Evolutionary conservation across 2,113 vertebrate species (phyloP).

Genomic region (Ceyx cyanopectus): DNA sequence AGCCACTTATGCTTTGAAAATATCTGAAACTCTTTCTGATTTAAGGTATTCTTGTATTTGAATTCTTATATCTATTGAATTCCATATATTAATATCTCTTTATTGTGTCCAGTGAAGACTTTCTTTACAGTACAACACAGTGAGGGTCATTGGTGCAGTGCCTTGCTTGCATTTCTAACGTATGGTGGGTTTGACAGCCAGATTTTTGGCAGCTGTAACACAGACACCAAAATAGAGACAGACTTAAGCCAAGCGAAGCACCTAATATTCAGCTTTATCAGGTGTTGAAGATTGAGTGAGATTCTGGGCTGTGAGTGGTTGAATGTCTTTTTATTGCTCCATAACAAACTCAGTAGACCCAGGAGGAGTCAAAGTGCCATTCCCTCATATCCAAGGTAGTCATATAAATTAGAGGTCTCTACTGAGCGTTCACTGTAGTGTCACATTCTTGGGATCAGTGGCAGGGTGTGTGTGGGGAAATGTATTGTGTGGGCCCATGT

Average conservation of each 20-base stretch:
- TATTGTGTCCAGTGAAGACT: neutral
- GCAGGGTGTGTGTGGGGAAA: neutral
- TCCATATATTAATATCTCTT: neutral
- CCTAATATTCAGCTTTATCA: conserved; percentile 9
- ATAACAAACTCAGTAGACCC: conserved; percentile 35
- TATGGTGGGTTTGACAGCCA: neutral
- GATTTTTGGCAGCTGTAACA: conserved; percentile 2
- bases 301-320: conserved; percentile 34
- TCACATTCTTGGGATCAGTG: neutral
- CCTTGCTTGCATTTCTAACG: neutral
- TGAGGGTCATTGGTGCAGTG: neutral
- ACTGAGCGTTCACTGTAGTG: neutral
- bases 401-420: conserved; percentile 25
- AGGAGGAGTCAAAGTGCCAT: conserved; percentile 22
- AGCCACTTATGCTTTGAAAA: neutral
- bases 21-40: neutral
- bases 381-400: conserved; percentile 13
- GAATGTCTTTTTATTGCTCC: conserved; percentile 36
- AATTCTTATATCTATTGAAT: neutral
- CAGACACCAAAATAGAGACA: neutral
- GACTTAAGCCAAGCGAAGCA: conserved; percentile 19
- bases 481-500: neutral
- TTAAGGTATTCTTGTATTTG: neutral
- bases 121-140: neutral
- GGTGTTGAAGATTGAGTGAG: conserved; percentile 44